These are phyloP conservation scores for Danio jaintianensis DNA, from an alignment of 2,797 vertebrate species.

Conservation along the genomic window DNA sequence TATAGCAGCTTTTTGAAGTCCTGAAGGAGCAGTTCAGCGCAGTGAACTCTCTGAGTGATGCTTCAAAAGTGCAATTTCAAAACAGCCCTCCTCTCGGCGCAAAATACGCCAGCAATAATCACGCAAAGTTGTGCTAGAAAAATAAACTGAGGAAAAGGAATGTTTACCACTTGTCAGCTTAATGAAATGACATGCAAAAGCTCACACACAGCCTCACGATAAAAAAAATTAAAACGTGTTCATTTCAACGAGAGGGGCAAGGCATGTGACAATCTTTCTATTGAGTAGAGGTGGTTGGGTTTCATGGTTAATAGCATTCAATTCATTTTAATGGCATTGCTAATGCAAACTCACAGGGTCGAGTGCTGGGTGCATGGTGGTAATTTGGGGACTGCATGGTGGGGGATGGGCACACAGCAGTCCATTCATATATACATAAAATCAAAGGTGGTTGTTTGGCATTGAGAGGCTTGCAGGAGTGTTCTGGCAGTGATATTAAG, in stretches of 20 bases:
- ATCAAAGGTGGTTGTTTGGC: conserved; percentile 65
- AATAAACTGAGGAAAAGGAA: conserved; percentile 42
- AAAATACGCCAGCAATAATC: conserved; percentile 30
- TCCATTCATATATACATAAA: conserved; percentile 73
- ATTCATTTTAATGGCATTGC: conserved; percentile 81
- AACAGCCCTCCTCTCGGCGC: conserved; percentile 44
- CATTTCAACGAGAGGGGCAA: conserved; percentile 52
- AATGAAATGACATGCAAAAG: conserved; percentile 61
- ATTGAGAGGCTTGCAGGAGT: conserved; percentile 51
- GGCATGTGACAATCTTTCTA: conserved; percentile 55
- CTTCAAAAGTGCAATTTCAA: conserved; percentile 45
- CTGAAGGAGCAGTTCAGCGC: conserved; percentile 28
- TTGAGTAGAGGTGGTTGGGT: conserved; percentile 68
- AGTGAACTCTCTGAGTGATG: conserved; percentile 24
- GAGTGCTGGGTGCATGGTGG: conserved; percentile 35
- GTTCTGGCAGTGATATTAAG: conserved; percentile 58
- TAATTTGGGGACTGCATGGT: conserved; percentile 37
- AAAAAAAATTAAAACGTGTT: conserved; percentile 63
- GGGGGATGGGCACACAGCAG: conserved; percentile 66
- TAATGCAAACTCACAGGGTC: conserved; percentile 77
- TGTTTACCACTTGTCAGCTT: conserved; percentile 56
- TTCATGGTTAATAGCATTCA: conserved; percentile 77
- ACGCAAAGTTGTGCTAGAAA: conserved; percentile 26
- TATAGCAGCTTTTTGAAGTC: conserved; percentile 47
- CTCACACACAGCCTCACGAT: conserved; percentile 46